Evolutionary conservation across 2,888 invertebrate genomes (phyloP), one percentile per base, ranked within the genome.

Genomic region (Dendrolimus houi): DNA sequence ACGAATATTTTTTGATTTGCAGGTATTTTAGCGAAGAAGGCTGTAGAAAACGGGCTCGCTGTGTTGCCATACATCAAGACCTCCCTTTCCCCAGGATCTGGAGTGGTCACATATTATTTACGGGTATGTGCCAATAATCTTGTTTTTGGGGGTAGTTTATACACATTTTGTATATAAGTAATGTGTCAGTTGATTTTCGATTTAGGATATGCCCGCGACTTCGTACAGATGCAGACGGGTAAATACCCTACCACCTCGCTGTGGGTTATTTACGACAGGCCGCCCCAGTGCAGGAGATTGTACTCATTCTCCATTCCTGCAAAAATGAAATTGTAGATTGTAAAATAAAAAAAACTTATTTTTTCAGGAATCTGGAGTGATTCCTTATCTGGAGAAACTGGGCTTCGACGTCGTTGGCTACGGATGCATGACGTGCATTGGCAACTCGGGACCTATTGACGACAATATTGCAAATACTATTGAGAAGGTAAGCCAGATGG

Each of bases 341-440:
- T 29, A 29, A 29, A 29, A 17, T 17, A 29, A 29, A 6, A 6
- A 29, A 29, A 29, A 6, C 29, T 29, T 29, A 17, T 17, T 88
- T 67, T 71, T 88, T 7, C 90, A 93, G 78, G 98, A 98, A 78
- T 98, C 98, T 1, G 98, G 98, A 0, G 98, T 99, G 1, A 93
- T 97, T 13, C 96, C 97, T 0, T 95, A 95, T 70, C 83, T 99
- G 58, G 94, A 95, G 69, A 91, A 95, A 75, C 91, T 99, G 1
- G 99, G 99, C 8, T 99, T 99, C 80, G 94, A 97, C 77, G 95
- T 97, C 55, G 98, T 99, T 1, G 99, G 99, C n/a, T 99, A 99
- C 76, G 99, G 99, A 0, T 99, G 99, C 81, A 99, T 99, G 99
- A 99, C 99, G 0, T 99, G 99, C 79, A 99, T 99, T 68, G 99